Base-by-base conservation (phyloP, 2,888 invertebrate genomes). In the Griposia aprilina region DNA sequence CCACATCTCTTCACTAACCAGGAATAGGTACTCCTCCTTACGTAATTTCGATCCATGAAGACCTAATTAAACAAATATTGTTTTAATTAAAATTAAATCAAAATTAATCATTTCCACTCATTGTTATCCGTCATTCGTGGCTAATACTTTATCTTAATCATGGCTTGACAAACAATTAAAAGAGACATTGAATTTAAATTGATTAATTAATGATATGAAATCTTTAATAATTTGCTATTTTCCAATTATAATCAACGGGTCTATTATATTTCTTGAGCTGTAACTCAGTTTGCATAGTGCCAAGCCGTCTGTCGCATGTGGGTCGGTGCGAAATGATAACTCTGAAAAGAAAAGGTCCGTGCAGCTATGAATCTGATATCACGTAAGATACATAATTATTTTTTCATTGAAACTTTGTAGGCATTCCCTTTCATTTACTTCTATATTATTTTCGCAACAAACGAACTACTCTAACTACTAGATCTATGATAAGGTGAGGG, bases 111-210 rank as follows among this genome's bases (percentile, higher is more conserved):
- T 36, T n/a, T 57, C 20, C 17, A 36, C n/a, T 26, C 11, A 36
- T 26, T 36, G 26, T 62, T 62, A 30, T 26, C 26, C 41, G n/a
- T 20, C 78, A 41, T n/a, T 26, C 30, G 13, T 55, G 23, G 20
- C 74, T 48, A 59, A 74, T 45, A 41, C 10, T 20, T 52, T 7
- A 76, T 45, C 30, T 30, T 76, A 45, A 76, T 62, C 20, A 23
- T n/a, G 11, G 50, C 50, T 60, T n/a, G 52, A 23, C 0, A 41
- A 78, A 17, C 20, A 13, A 75, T 60, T 41, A 41, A 41, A 52
- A 52, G 17, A 30, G 3, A 75, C 75, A 75, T 41, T 26, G 23
- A 41, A 78, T 52, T 62, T 41, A 41, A 76, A 76, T 76, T 78
- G 17, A 75, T 41, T 62, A 41, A 41, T 52, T 17, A 41, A 30